Base-by-base conservation (phyloP, 2,797 vertebrate genomes). In the Podarcis siculus region DNA sequence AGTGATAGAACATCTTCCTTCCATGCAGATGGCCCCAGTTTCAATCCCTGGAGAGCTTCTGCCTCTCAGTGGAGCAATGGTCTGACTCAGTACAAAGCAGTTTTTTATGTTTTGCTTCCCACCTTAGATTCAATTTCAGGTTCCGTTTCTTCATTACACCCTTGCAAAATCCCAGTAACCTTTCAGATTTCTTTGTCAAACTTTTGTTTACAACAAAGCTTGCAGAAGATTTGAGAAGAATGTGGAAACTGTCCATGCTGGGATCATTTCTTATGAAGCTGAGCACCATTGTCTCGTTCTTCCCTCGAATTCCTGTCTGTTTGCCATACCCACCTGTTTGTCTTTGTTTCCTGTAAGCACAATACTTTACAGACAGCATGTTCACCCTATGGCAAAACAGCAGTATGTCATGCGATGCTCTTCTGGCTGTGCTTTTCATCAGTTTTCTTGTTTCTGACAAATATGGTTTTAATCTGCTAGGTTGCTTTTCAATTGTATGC, bases 381-480 rank as follows among this genome's bases (percentile, higher is more conserved):
- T 82, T 82, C 42, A 37, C 61, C 72, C 72, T 39, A 37, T 83
- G 72, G 80, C 72, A 35, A 87, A 87, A 77, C 72, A 67, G 61
- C n/a, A 27, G 55, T 15, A 6, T 21, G 23, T 83, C 39, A 7
- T 77, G 72, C 61, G 30, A 67, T 17, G 55, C 37, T 76, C n/a
- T 75, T 82, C 79, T 37, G 66, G 55, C n/a, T 5, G 82, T 45
- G 19, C 32, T 32, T 73, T 73, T 35, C 27, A 9, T 64, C n/a
- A 75, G 39, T 77, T 76, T 82, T 30, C 67, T 45, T 82, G 39
- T 71, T 73, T 73, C 15, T 64, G 37, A 27, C 7, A 87, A 82
- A 82, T 17, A 5, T 75, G 73, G 61, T 58, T 87, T 76, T 87
- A 67, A 77, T 82, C 72, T 55, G 39, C 72, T 69, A n/a, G 72